These are phyloP conservation scores for Panorpa germanica DNA, from an alignment of 2,888 invertebrate species.

Conservation along the genomic window DNA sequence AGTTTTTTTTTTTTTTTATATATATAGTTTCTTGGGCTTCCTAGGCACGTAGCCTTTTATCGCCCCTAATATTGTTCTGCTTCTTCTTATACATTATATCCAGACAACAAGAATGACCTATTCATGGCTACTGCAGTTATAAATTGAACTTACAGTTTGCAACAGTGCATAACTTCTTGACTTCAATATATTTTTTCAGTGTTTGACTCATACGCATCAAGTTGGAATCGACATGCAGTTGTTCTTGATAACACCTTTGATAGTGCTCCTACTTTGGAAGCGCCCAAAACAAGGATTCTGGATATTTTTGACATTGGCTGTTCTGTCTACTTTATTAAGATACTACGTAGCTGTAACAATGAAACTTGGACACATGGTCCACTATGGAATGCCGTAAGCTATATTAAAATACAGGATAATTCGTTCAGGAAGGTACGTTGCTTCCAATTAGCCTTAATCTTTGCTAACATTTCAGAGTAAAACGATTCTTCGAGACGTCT, in stretches of 20 bases:
- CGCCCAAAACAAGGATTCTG: constrained; percentile 23
- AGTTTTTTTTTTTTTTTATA: no score
- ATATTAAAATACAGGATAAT: constrained; percentile 1
- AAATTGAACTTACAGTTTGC: background rate
- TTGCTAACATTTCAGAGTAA: constrained; percentile 21
- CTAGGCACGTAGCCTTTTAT: no score
- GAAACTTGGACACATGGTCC: constrained; percentile 32
- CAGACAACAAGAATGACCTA: no score
- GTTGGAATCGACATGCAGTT: constrained; percentile 37
- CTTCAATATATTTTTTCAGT: constrained; percentile 21
- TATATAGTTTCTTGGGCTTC: no score
- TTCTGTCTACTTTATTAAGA: constrained; percentile 27
- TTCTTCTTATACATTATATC: no score
- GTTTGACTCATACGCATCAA: constrained; percentile 36
- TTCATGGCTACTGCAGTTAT: no score
- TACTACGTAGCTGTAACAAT: constrained; percentile 28
- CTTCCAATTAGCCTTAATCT: constrained; percentile 1
- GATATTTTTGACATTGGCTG: constrained; percentile 21
- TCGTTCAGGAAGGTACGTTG: background rate
- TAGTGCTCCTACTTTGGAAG: constrained; percentile 29
- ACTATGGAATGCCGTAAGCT: constrained; percentile 34
- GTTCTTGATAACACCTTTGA: constrained; percentile 28
- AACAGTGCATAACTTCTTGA: background rate
- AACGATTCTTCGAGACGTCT: constrained; percentile 29
- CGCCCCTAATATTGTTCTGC: no score